Base-by-base conservation (phyloP, 2,797 vertebrate genomes). In the Anolis apletophallus region DNA sequence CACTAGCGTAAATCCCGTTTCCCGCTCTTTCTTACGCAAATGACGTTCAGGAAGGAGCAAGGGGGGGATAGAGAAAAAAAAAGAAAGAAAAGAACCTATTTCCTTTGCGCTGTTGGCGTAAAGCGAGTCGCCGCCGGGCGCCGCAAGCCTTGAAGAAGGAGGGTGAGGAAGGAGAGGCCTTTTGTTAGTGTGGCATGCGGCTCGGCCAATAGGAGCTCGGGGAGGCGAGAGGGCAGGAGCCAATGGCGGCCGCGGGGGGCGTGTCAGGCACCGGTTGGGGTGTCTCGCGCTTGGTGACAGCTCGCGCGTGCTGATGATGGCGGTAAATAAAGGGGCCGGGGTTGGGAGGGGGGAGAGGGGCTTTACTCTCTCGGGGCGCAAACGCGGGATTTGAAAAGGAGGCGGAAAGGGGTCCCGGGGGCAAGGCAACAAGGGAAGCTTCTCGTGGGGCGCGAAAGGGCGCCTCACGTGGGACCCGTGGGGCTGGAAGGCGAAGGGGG, bases 221-320 rank as follows among this genome's bases (percentile, higher is more conserved):
- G 93, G 95, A 93, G 85, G 86, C 14, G 19, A 54, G 87, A 34
- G 80, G 76, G 21, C 3, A 59, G 26, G 5, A 82, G 40, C 96
- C 95, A 94, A 95, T 96, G 88, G 93, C 89, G 57, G 90, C 85
- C 75, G 87, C 79, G 81, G 46, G 89, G 90, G 92, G 95, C 93
- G 93, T 92, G 88, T 73, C 93, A 84, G 82, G 85, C 14, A 74
- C 81, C 0, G 71, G 71, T 81, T 88, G 93, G 92, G 91, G 90
- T 95, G 96, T 95, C 94, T 94, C 91, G 95, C 95, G 95, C 95
- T 94, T 90, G 94, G 96, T 97, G 97, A 97, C 97, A 97, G 97
- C 96, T 97, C 96, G 96, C 96, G 97, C 96, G 97, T 97, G 96
- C 96, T 96, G 97, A 96, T 96, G 97, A 97, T 96, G 97, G 97